Evolutionary conservation across 2,888 invertebrate species (phyloP), one percentile per base, ranked within the genome.

Genomic region (Dugesia japonica): DNA sequence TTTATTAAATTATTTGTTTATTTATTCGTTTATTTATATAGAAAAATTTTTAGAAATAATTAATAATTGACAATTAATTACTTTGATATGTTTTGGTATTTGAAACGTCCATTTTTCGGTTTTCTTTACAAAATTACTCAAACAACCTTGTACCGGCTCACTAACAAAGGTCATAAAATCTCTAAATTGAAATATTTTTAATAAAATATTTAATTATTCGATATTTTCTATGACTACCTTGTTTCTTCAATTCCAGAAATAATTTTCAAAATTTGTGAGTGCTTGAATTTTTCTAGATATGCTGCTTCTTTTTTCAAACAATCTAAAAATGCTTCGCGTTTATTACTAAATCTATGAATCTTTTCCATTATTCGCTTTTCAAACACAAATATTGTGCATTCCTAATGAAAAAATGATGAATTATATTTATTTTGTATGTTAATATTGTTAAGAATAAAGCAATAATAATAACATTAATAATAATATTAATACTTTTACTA

Each of bases 111-210:
- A 56, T 23, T 56, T 56, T 23, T 56, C 56, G 17, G 4, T 56
- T n/a, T 56, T 56, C 23, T n/a, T 56, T 56, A 56, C 23, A 56
- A 56, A 56, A 56, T 56, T 56, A 56, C 56, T 56, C 23, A 56
- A 56, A 23, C 20, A 56, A 9, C 56, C 56, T n/a, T 9, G n/a
- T 4, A 56, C 56, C 17, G 56, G 56, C 23, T 56, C 56, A 56
- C 56, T 56, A 7, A 56, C 23, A 56, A 56, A 56, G 17, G 20
- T 56, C 23, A 56, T 20, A 23, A 56, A 56, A 56, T 56, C 56
- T 7, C 56, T 56, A 56, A 38, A 38, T 38, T 38, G 9, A 38
- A 38, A 38, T 38, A 38, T 38, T 38, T 13, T 13, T 38, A 38
- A 38, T 13, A 38, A 17, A 38, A 38, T 38, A 38, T 38, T 38